A percentile compares a stretch with the other conserved stretches of the same genome.
Evolutionary conservation across 2,888 invertebrate species (phyloP).

Genomic region (Polydrusus pterygomalis): DNA sequence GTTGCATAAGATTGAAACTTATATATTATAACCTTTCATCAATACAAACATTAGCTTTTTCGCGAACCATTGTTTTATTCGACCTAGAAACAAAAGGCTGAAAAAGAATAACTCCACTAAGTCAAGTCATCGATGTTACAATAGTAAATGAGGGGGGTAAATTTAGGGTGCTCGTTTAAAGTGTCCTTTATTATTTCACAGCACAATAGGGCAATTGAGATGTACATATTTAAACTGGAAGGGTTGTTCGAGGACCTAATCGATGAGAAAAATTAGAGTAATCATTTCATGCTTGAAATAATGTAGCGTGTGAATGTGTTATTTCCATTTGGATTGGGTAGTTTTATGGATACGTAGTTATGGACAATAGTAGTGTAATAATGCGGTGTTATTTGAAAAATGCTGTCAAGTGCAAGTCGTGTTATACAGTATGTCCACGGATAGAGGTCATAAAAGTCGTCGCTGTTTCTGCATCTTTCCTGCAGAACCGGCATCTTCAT

Average conservation of each 20-base stretch:
- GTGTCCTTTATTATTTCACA: slow-evolving; percentile 53
- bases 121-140: slow-evolving; percentile 44
- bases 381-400: not conserved
- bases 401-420: no score
- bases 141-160: slow-evolving; percentile 39
- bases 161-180: slow-evolving; percentile 54
- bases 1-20: not conserved
- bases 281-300: slow-evolving; percentile 51
- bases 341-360: slow-evolving; percentile 5
- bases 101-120: slow-evolving; percentile 32
- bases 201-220: slow-evolving; percentile 55
- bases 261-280: slow-evolving; percentile 54
- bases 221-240: slow-evolving; percentile 52
- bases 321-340: slow-evolving; percentile 9
- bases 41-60: slow-evolving; percentile 26
- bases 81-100: slow-evolving; percentile 18
- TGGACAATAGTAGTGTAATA: slow-evolving; percentile 16
- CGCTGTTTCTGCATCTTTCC: no score
- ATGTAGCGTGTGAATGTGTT: slow-evolving; percentile 41
- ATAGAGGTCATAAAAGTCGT: no score
- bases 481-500: no score
- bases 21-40: slow-evolving; percentile 12
- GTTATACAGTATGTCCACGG: no score
- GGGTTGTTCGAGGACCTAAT: slow-evolving; percentile 47
- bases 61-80: slow-evolving; percentile 9